phyloP scores from a whole-genome alignment of 2,797 vertebrate genomes.

The Chloroceryle inda region DNA sequence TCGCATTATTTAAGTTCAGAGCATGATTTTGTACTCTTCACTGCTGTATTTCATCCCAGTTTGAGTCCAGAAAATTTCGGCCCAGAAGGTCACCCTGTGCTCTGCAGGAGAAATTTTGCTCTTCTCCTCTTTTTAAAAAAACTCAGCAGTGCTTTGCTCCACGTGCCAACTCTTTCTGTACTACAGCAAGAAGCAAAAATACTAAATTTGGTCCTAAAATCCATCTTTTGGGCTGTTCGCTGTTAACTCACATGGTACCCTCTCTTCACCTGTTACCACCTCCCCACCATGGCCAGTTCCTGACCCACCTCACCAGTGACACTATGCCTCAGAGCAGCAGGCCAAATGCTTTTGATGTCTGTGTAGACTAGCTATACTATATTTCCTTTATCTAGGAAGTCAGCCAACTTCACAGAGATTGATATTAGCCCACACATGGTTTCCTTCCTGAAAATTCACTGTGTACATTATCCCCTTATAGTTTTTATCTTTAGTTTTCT shows the following conservation, averaged over 20 bases:
- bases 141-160: background rate
- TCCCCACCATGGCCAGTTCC: background rate
- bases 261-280: background rate
- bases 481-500: background rate
- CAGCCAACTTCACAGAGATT: slow-evolving; percentile 36
- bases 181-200: background rate
- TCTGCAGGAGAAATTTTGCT: background rate
- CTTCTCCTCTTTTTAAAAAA: background rate
- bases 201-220: background rate
- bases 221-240: background rate
- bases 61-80: slow-evolving; percentile 13
- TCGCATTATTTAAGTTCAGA: background rate
- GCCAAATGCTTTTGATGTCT: slow-evolving; percentile 8
- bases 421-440: background rate
- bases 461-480: background rate
- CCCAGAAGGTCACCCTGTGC: slow-evolving; percentile 45
- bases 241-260: background rate
- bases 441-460: slow-evolving; percentile 28
- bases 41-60: background rate
- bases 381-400: slow-evolving; percentile 52
- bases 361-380: slow-evolving; percentile 5
- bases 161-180: background rate
- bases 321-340: background rate
- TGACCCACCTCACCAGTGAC: background rate
- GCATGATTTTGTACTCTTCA: background rate